phyloP scores from a whole-genome alignment of 2,797 vertebrate species.

The Cuniculus paca region DNA sequence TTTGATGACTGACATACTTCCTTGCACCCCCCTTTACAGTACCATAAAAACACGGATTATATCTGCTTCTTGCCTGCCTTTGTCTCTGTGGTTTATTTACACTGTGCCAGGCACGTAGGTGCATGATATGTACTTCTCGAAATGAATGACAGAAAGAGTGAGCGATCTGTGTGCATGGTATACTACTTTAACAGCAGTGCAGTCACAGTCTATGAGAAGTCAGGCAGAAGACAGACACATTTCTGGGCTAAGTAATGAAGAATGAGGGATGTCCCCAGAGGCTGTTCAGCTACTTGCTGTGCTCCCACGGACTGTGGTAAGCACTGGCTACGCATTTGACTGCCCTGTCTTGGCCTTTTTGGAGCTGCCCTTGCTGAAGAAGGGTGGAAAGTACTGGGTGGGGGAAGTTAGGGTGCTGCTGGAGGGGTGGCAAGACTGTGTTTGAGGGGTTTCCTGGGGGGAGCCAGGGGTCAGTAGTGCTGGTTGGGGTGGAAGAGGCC shows the following conservation, averaged over 20 bases:
- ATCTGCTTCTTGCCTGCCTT: constrained; percentile 39
- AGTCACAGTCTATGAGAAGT: not conserved
- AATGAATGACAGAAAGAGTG: constrained; percentile 9
- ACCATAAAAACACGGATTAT: not conserved
- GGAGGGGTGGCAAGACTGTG: not conserved
- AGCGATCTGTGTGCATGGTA: not conserved
- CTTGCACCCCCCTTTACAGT: not conserved
- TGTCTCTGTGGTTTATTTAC: constrained; percentile 18
- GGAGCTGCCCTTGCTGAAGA: not conserved
- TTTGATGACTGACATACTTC: not conserved
- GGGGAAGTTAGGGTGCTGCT: not conserved
- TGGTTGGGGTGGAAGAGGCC: not conserved
- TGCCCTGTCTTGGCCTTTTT: not conserved
- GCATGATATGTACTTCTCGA: not conserved
- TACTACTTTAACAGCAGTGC: not conserved
- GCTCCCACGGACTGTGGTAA: not conserved
- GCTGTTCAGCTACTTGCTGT: not conserved
- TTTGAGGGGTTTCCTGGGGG: not conserved
- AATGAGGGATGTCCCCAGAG: not conserved
- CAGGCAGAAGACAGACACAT: not conserved
- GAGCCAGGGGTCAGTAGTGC: not conserved
- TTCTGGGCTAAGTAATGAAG: not conserved
- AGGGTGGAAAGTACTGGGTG: not conserved
- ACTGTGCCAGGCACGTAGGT: not conserved
- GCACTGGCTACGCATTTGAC: not conserved